Percentiles rank a stretch among this genome's conserved stretches.
Evolutionary conservation across 2,113 vertebrate species (phyloP).

Genomic region (Trochalopteron elliotii): DNA sequence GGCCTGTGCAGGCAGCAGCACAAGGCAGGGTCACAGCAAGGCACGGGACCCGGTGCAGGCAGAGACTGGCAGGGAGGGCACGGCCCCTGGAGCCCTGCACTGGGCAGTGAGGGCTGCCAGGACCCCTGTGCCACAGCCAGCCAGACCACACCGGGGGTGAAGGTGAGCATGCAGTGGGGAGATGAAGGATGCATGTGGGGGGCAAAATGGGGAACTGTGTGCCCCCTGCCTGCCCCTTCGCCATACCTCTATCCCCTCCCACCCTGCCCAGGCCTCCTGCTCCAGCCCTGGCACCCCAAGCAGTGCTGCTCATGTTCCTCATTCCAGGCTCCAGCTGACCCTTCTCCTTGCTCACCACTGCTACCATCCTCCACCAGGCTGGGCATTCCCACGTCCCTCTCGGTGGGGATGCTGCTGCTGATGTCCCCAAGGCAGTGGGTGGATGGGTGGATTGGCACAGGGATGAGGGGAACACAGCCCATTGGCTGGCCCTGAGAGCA

Average conservation of each 20-base stretch:
- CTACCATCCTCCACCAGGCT: neutral
- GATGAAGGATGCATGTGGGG: neutral
- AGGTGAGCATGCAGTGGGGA: neutral
- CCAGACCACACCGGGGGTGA: fast-evolving
- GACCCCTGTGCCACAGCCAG: neutral
- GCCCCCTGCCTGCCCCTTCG: neutral
- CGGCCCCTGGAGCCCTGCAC: neutral
- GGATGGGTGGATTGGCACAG: neutral
- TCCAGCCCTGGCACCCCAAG: neutral
- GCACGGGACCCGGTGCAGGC: neutral
- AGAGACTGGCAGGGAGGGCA: neutral
- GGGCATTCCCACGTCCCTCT: neutral
- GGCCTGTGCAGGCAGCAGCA: neutral
- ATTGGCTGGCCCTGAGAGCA: neutral
- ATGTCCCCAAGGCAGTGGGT: neutral
- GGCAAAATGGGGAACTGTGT: neutral
- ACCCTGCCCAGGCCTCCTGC: neutral
- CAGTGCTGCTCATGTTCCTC: neutral
- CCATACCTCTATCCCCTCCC: neutral
- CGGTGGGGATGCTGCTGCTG: neutral
- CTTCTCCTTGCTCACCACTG: neutral
- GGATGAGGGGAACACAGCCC: neutral
- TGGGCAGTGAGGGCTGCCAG: fast-evolving
- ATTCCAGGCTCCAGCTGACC: neutral
- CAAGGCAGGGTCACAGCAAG: constrained; percentile 59